These are phyloP conservation scores for Onthophagus sagittarius DNA, from an alignment of 2,888 invertebrate species.

Conservation along the genomic window DNA sequence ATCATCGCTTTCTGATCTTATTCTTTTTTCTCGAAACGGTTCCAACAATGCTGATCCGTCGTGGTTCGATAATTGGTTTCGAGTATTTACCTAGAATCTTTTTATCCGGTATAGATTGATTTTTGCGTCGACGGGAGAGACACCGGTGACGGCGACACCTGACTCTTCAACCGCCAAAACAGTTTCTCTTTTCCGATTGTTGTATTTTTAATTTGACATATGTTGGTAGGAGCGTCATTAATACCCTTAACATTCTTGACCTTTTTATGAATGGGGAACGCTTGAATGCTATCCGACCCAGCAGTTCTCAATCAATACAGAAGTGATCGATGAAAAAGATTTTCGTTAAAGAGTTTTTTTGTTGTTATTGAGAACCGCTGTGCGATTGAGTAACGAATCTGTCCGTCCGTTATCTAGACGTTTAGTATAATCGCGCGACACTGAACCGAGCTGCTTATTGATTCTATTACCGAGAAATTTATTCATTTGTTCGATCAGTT, in stretches of 20 bases:
- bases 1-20: slow-evolving; percentile 11
- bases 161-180: neutral
- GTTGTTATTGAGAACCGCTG: neutral
- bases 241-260: neutral
- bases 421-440: slow-evolving; percentile 6
- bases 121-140: slow-evolving; percentile 19
- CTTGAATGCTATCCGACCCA: neutral
- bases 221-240: slow-evolving; percentile 17
- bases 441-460: slow-evolving; percentile 1
- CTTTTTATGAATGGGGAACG: neutral
- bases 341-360: neutral
- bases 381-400: neutral
- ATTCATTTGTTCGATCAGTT: slow-evolving; percentile 2
- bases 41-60: slow-evolving; percentile 19
- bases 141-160: neutral
- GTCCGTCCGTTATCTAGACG: slow-evolving; percentile 7
- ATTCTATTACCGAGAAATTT: slow-evolving; percentile 12
- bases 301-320: neutral
- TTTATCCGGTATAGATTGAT: slow-evolving; percentile 26
- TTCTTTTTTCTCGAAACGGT: slow-evolving; percentile 16
- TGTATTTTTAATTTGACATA: slow-evolving; percentile 23
- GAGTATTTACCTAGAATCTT: slow-evolving; percentile 27
- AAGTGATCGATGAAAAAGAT: neutral
- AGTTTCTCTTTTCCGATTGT: neutral
- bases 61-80: slow-evolving; percentile 26